Evolutionary conservation across 2,888 invertebrate species (phyloP).

Genomic region (Nephrocerus scutellatus): DNA sequence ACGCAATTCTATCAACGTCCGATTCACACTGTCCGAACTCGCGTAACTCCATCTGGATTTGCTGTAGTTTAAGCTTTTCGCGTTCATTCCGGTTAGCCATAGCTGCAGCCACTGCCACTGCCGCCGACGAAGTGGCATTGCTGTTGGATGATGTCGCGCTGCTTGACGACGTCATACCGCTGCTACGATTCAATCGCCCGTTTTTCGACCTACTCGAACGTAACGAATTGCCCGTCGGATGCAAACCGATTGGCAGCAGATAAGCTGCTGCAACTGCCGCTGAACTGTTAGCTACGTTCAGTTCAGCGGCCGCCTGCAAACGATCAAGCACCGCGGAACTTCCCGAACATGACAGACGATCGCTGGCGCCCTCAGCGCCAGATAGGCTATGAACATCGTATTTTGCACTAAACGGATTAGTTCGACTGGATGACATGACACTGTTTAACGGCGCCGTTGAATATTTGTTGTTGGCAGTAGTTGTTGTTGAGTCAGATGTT

Average conservation of each 20-base stretch:
- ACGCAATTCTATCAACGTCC: slow-evolving; percentile 18
- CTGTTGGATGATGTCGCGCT: slow-evolving; percentile 23
- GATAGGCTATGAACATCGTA: slow-evolving; percentile 33
- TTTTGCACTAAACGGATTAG: slow-evolving; percentile 44
- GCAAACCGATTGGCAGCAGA: slow-evolving; percentile 27
- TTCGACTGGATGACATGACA: slow-evolving; percentile 13
- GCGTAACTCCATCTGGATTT: slow-evolving; percentile 32
- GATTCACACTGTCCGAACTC: slow-evolving; percentile 40
- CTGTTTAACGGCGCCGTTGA: slow-evolving; percentile 21
- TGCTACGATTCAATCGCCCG: slow-evolving; percentile 44
- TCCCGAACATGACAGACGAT: slow-evolving; percentile 33
- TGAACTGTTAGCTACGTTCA: slow-evolving; percentile 20
- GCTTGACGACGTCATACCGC: slow-evolving; percentile 49
- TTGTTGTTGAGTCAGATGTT: slow-evolving; percentile 22
- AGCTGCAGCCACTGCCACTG: slow-evolving; percentile 23
- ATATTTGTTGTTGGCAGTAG: slow-evolving; percentile 27
- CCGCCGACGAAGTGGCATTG: slow-evolving; percentile 26
- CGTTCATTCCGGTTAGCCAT: slow-evolving; percentile 31
- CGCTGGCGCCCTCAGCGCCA: slow-evolving; percentile 28
- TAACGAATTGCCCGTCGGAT: slow-evolving; percentile 27
- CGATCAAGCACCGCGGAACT: slow-evolving; percentile 34
- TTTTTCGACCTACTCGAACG: slow-evolving; percentile 40
- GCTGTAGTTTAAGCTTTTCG: slow-evolving; percentile 33
- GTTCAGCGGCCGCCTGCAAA: slow-evolving; percentile 26
- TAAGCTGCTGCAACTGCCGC: slow-evolving; percentile 23